phyloP scores from a whole-genome alignment of 2,113 vertebrate genomes.

The Heterocephalus glaber region DNA sequence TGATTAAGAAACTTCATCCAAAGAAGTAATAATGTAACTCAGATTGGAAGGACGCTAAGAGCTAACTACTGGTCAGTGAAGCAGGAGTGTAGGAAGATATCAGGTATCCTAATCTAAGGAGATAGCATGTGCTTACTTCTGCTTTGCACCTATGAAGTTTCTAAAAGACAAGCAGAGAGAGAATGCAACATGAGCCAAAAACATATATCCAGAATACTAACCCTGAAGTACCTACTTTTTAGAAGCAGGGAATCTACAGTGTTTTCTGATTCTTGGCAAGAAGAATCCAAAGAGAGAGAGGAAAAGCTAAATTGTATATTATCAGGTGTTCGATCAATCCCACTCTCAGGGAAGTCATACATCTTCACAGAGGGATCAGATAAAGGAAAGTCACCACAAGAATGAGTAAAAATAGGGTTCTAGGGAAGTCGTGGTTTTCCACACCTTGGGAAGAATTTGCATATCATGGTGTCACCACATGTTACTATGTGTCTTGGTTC shows the following conservation, averaged over 20 bases:
- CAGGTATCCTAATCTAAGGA: not conserved
- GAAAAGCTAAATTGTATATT: not conserved
- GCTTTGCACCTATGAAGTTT: not conserved
- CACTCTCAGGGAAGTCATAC: not conserved
- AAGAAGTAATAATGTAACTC: not conserved
- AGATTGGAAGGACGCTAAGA: not conserved
- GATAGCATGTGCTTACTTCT: not conserved
- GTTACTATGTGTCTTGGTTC: not conserved
- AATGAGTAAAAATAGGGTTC: not conserved
- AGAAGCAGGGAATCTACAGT: not conserved
- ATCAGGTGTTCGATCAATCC: not conserved
- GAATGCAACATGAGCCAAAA: not conserved
- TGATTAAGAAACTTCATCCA: not conserved
- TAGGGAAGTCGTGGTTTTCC: not conserved
- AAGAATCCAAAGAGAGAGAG: not conserved
- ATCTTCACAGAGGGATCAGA: not conserved
- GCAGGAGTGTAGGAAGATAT: not conserved
- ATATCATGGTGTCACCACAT: not conserved
- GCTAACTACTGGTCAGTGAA: not conserved
- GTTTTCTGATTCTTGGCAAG: not conserved
- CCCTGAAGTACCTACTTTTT: not conserved
- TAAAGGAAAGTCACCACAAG: not conserved
- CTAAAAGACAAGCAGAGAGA: not conserved
- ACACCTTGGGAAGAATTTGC: not conserved
- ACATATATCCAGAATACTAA: not conserved